Conservation (phyloP, 2,888 invertebrate genomes). For the Harpalus rufipes region DNA sequence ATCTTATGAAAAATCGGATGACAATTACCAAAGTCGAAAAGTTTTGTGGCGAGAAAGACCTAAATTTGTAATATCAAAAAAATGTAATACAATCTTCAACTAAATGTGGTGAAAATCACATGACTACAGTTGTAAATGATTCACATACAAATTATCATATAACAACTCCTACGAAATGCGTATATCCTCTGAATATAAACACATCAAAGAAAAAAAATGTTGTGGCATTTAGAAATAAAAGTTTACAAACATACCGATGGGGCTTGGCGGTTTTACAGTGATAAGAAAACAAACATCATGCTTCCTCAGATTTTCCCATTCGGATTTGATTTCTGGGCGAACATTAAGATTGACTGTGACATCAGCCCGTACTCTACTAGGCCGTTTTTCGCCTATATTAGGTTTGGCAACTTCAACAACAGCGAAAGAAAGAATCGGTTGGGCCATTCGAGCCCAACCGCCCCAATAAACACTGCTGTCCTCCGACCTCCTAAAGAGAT, state of each 20-base stretch:
- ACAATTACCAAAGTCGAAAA: neutral
- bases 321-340: slow-evolving; percentile 93
- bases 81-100: neutral
- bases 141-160: neutral
- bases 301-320: slow-evolving; percentile 97
- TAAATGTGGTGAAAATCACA: neutral
- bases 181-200: neutral
- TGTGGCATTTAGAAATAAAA: slow-evolving; percentile 10
- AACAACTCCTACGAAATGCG: neutral
- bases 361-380: slow-evolving; percentile 97
- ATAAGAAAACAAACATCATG: slow-evolving; percentile 99
- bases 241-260: slow-evolving; percentile 83
- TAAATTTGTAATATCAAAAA: neutral
- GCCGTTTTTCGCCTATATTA: slow-evolving; percentile 95
- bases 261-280: slow-evolving; percentile 90
- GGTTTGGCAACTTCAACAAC: slow-evolving; percentile 97
- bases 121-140: neutral
- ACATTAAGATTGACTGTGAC: slow-evolving; percentile 95
- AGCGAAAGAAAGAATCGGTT: slow-evolving; percentile 94
- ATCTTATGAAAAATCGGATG: neutral
- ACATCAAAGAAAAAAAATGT: neutral
- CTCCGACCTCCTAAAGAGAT: slow-evolving; percentile 85
- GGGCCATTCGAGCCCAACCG: slow-evolving; percentile 99
- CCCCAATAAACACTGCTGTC: slow-evolving; percentile 93
- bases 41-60: neutral